Base-by-base conservation (phyloP, 2,113 vertebrate genomes). In the Ramphastos sulfuratus region DNA sequence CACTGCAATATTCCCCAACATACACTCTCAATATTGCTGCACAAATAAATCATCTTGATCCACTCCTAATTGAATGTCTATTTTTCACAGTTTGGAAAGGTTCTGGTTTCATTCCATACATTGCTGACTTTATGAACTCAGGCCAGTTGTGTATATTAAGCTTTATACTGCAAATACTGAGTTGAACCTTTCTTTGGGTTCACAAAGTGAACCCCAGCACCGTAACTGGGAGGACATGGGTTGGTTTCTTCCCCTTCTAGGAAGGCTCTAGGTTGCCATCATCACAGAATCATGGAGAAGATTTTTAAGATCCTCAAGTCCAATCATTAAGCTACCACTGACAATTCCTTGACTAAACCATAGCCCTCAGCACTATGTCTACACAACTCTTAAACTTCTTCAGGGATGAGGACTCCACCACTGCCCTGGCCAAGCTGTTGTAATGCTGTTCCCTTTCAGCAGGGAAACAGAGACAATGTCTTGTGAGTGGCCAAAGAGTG, bases 1-100 rank as follows among this genome's bases (percentile, higher is more conserved):
- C 69, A 61, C n/a, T 65, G 61, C 65, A 90, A 55, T 77, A 69
- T 88, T 86, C 61, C 76, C n/a, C n/a, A 72, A 42, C n/a, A 76
- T 44, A 54, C 10, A 84, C 25, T 69, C 83, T 87, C 77, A 82
- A 33, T 27, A 35, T 33, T 50, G 50, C 76, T 94, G 73, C 70
- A 94, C 59, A 96, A 96, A 96, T 92, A 96, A 96, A 96, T 88
- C 39, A 79, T 78, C 69, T 55, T 88, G 63, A 96, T 90, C 91
- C 87, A 82, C 58, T 55, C 90, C 66, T 94, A 95, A 93, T 84
- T 95, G 50, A 84, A 82, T 88, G 82, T 92, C 52, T 94, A 59
- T 88, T 94, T 96, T 88, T 84, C 77, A 88, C 0, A 0, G 59
- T 95, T 95, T 91, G 61, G 2, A 90, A 86, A 91, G 39, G 52